Evolutionary conservation across 2,113 vertebrate genomes (phyloP), one percentile per base, ranked within the genome.

Genomic region (Grus americana): DNA sequence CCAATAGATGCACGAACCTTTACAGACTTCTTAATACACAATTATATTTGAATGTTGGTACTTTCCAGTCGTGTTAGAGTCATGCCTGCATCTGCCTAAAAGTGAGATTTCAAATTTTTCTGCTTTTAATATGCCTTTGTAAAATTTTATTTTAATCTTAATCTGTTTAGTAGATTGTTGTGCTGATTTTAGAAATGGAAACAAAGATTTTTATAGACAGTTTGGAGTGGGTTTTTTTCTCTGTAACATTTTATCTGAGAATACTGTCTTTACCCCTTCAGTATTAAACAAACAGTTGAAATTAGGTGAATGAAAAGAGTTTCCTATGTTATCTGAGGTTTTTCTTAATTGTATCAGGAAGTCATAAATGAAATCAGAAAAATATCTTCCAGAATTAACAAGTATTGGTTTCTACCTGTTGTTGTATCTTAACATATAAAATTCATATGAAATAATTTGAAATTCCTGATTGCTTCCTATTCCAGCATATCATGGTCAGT

Each of bases 391-490:
- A 55, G 40, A 62, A 12, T 40, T 67, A 74, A 30, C 11, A 66
- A 67, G 9, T 78, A 34, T n/a, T 79, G 27, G 13, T 90, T 98
- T 88, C 63, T 92, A n/a, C 11, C 32, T 50, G 61, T 58, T 85
- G 10, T 76, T 91, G 40, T 63, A 74, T 86, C 15, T 59, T 65
- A 50, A 21, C 27, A 18, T 36, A 62, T 14, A 44, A 88, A 88
- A 72, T 72, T 63, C 2, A 11, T 17, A 26, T 12, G 18, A 93
- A 96, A 86, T 74, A 3, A 58, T 46, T 76, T 87, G 23, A 65
- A 93, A 63, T 72, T 94, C 42, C 58, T 47, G 55, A 71, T 75
- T 95, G n/a, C 65, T 93, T 94, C 59, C 52, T 74, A 47, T 93
- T 79, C 34, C 85, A 81, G 34, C 42, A 15, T 76, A 82, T 92